Evolutionary conservation across 2,797 vertebrate genomes (phyloP).

Genomic region (Artibeus lituratus): DNA sequence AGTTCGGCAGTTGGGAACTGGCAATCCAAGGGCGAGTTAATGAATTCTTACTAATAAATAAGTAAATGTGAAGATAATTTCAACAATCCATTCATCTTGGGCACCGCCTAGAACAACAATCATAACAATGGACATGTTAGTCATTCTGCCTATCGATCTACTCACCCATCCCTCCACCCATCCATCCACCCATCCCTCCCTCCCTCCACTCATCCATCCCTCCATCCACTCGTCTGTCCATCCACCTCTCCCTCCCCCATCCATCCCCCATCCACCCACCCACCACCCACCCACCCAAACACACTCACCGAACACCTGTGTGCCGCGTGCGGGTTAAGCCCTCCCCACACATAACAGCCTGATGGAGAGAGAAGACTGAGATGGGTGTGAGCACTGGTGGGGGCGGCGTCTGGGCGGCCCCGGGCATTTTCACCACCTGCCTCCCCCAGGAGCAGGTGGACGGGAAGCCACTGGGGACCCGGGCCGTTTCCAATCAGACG

Average conservation of each 20-base stretch:
- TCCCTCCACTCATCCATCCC: fast-evolving
- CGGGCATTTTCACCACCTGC: background rate
- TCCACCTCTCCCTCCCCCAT: background rate
- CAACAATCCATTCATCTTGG: background rate
- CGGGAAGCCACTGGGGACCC: background rate
- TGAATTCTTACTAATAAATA: background rate
- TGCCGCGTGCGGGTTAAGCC: background rate
- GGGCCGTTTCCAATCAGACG: background rate
- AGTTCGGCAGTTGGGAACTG: background rate
- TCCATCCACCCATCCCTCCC: fast-evolving
- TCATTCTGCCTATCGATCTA: background rate
- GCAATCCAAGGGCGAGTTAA: background rate
- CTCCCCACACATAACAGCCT: background rate
- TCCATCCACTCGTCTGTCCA: fast-evolving
- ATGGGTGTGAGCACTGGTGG: too few species aligned
- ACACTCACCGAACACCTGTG: background rate
- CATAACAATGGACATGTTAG: background rate
- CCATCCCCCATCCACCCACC: fast-evolving
- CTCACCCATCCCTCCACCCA: too few species aligned
- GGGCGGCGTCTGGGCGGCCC: background rate
- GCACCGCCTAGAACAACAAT: background rate
- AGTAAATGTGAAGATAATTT: background rate
- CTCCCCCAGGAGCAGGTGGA: background rate
- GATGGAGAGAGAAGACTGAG: background rate
- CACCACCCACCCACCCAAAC: background rate